Evolutionary conservation across 1,140 invertebrate species (phyloP).

Genomic region (Homarus americanus): DNA sequence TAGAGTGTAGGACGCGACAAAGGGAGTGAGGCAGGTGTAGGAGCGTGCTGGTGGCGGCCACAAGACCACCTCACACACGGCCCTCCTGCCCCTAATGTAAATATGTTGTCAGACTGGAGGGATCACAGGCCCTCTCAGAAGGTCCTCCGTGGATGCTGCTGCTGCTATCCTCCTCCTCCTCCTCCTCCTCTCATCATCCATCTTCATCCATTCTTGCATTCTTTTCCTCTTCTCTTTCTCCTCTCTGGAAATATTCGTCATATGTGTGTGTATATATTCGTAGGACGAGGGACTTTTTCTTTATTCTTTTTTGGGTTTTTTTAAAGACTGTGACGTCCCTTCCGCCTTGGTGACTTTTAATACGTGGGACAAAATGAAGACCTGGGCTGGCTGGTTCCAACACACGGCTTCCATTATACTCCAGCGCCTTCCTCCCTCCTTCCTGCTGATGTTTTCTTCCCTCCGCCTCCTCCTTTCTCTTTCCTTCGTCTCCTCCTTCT

Average conservation of each 20-base stretch:
- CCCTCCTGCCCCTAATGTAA: conserved; percentile 31
- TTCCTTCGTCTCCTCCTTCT: not conserved
- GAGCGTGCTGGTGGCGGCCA: not conserved
- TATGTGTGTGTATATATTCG: not conserved
- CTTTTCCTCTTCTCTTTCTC: too few relatives aligned
- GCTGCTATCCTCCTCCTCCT: not conserved
- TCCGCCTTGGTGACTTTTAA: not conserved
- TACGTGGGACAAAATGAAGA: not conserved
- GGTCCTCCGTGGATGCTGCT: not conserved
- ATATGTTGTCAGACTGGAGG: conserved; percentile 33
- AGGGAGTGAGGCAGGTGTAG: not conserved
- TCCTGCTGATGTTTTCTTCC: not conserved
- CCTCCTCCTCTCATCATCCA: conserved; percentile 15
- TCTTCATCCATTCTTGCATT: not conserved
- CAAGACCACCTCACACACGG: conserved; percentile 23
- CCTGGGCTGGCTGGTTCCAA: not conserved
- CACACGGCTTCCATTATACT: not conserved
- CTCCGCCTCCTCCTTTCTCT: not conserved
- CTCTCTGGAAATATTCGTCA: not conserved
- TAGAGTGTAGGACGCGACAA: not conserved
- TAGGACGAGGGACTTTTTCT: too few relatives aligned
- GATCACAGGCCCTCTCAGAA: conserved; percentile 16
- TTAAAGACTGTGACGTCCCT: not conserved
- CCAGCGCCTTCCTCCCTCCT: not conserved
- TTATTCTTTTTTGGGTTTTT: not conserved